phyloP scores from a whole-genome alignment of 2,113 vertebrate genomes.

The Okapia johnstoni region DNA sequence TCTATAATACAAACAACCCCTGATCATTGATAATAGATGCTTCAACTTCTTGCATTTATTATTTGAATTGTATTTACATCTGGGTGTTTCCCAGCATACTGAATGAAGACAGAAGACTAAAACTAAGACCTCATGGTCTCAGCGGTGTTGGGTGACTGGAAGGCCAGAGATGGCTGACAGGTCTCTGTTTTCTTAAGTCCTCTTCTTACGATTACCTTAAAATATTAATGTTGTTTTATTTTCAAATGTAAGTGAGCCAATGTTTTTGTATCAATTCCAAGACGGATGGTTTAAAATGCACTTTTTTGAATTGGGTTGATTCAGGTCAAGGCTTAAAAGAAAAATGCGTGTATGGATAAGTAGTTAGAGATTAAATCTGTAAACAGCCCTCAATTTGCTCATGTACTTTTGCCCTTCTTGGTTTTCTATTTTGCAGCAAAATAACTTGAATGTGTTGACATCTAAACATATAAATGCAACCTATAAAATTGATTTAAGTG shows the following conservation, averaged over 20 bases:
- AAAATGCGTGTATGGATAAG: conserved; percentile 44
- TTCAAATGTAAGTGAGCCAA: conserved; percentile 60
- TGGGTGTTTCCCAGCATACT: neutral
- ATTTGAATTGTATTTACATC: neutral
- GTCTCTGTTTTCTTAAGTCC: conserved; percentile 15
- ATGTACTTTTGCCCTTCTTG: conserved; percentile 4
- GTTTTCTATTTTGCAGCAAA: conserved; percentile 48
- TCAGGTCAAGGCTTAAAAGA: conserved; percentile 72
- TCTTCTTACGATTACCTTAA: conserved; percentile 38
- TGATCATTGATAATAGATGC: neutral
- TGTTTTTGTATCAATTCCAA: conserved; percentile 61
- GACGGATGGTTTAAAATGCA: conserved; percentile 64
- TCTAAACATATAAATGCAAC: conserved; percentile 28
- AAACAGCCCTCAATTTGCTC: conserved; percentile 65
- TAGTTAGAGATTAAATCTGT: conserved; percentile 51
- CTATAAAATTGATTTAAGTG: conserved; percentile 49
- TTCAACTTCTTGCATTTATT: neutral
- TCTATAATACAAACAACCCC: neutral
- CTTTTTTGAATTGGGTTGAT: conserved; percentile 67
- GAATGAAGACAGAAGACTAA: neutral
- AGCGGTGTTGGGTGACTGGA: conserved; percentile 15
- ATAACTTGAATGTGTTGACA: conserved; percentile 28
- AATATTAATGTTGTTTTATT: conserved; percentile 63
- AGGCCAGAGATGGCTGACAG: conserved; percentile 31
- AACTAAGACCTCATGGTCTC: neutral